These are phyloP conservation scores for Mareca strepera DNA, from an alignment of 2,797 vertebrate genomes.

Conservation along the genomic window DNA sequence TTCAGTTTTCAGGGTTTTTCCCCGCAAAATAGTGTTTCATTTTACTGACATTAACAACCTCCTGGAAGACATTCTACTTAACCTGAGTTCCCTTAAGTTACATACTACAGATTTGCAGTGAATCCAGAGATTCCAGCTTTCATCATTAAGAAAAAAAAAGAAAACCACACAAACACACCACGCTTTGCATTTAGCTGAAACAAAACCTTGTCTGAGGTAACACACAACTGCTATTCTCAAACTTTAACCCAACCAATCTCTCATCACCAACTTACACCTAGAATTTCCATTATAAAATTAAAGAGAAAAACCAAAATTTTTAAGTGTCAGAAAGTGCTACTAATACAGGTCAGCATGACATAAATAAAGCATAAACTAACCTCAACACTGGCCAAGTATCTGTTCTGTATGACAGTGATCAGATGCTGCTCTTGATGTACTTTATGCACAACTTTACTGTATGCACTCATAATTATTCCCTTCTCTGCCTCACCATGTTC, in stretches of 20 bases:
- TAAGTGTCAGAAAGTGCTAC: neutral
- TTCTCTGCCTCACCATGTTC: constrained; percentile 71
- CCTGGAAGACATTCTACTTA: neutral
- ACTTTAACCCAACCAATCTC: neutral
- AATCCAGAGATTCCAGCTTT: neutral
- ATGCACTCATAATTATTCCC: constrained; percentile 73
- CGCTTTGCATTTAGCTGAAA: neutral
- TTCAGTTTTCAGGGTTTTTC: neutral
- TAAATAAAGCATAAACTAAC: constrained; percentile 62
- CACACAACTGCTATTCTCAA: neutral
- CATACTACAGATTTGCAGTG: neutral
- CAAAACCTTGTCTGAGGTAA: neutral
- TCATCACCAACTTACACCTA: neutral
- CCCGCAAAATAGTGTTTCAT: neutral
- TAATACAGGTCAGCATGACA: neutral
- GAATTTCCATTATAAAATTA: neutral
- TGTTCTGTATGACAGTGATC: constrained; percentile 67
- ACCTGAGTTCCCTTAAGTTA: neutral
- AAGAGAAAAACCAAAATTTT: neutral
- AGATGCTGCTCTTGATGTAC: constrained; percentile 72
- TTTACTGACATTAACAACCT: neutral
- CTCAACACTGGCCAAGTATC: constrained; percentile 74
- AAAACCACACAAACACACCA: neutral
- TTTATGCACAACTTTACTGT: constrained; percentile 62
- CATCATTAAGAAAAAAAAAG: neutral